Evolutionary conservation across 1,140 invertebrate genomes (phyloP).

Genomic region (Drosophila dunni): DNA sequence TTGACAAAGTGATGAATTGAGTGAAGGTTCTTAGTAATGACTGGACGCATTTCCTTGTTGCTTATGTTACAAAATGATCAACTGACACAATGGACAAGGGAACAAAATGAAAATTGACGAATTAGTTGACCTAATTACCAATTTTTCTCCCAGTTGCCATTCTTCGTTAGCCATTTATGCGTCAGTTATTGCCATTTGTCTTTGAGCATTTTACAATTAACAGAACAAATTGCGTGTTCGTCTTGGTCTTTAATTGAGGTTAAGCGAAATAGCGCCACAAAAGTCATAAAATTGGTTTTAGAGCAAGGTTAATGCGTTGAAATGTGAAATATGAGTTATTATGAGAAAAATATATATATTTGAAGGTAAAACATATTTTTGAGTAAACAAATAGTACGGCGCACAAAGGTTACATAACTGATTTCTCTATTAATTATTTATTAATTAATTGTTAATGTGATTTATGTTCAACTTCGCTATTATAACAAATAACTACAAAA

Average conservation of each 20-base stretch:
- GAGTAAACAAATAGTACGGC: neutral
- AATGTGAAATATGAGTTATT: constrained; percentile 48
- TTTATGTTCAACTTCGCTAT: too few relatives aligned
- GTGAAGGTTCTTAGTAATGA: constrained; percentile 41
- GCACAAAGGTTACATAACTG: too few relatives aligned
- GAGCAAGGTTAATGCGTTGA: constrained; percentile 62
- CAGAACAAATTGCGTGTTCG: constrained; percentile 57
- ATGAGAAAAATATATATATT: constrained; percentile 36
- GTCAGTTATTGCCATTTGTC: constrained; percentile 49
- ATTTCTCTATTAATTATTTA: too few relatives aligned
- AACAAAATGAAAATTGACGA: constrained; percentile 2
- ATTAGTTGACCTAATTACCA: constrained; percentile 58
- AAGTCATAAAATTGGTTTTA: constrained; percentile 69
- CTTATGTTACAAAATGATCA: neutral
- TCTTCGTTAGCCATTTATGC: constrained; percentile 1
- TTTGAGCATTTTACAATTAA: constrained; percentile 55
- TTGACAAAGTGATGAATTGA: constrained; percentile 26
- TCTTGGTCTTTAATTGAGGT: constrained; percentile 61
- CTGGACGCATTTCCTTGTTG: constrained; percentile 14
- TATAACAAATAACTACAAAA: too few relatives aligned
- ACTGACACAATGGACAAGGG: neutral
- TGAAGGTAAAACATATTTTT: constrained; percentile 42
- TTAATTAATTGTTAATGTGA: too few relatives aligned
- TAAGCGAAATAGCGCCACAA: constrained; percentile 52
- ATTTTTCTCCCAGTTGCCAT: neutral